Evolutionary conservation across 1,140 invertebrate species (phyloP), one percentile per base, ranked within the genome.

Genomic region (Mizuhopecten yessoensis): DNA sequence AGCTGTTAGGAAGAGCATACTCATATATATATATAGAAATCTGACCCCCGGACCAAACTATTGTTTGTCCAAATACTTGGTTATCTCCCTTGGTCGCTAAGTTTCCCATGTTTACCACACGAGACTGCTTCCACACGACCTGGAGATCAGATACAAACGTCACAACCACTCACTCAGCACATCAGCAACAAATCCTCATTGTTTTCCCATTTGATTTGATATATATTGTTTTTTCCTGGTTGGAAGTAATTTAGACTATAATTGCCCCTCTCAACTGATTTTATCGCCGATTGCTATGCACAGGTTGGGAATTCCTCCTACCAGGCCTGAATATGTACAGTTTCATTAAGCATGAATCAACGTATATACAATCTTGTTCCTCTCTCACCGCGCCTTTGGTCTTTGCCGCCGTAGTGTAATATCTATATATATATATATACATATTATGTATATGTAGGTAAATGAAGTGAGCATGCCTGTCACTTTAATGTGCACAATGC

Each of bases 391-490:
- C 45, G 20, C 45, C 45, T 49, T 49, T 49, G 45, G 45, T 49
- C 45, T 49, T 13, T 15, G 0, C 57, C n/a, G 57, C 57, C 57
- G 17, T 13, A 45, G 42, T 45, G 57, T 75, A 75, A 75, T 75
- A 75, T 75, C 57, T 75, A n/a, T 75, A 75, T 75, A 75, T 75
- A 75, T 75, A 45, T 75, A 75, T 75, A 75, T 75, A 75, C 57
- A 75, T 75, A 75, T 29, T 75, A 29, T n/a, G n/a, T n/a, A n/a
- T 75, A 75, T 75, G 57, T 75, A 75, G n/a, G 57, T 75, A 75
- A 75, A 29, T 75, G 23, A 29, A 29, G 23, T 9, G n/a, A 29
- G 57, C n/a, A 75, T 75, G 57, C 57, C 0, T 29, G n/a, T 75
- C 57, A 29, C 3, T 5, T n/a, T 29, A 75, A n/a, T 75, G n/a